Conservation (phyloP, 2,113 vertebrate species). For the Neoarius graeffei region DNA sequence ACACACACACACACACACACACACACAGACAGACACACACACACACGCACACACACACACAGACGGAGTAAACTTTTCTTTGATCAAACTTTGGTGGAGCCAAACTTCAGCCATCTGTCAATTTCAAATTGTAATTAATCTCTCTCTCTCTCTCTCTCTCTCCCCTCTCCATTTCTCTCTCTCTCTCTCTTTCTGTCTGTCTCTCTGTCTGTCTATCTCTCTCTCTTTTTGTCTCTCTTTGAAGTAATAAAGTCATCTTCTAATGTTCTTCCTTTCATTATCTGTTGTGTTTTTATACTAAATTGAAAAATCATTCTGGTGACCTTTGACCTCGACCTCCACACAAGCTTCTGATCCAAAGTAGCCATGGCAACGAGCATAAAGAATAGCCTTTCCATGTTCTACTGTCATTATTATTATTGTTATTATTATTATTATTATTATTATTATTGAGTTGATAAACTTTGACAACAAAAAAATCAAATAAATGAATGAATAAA, state of each 20-base stretch:
- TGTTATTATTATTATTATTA: not conserved
- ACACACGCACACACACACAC: conserved; percentile 20
- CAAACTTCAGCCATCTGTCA: conserved; percentile 34
- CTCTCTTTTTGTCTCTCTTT: not conserved
- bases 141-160: not conserved
- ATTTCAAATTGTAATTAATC: conserved; percentile 9
- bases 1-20: conserved; percentile 18
- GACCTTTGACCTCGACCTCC: not conserved
- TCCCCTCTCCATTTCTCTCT: not conserved
- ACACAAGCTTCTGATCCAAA: not conserved
- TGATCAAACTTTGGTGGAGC: conserved; percentile 25
- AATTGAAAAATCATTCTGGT: not conserved
- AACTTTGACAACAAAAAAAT: not conserved
- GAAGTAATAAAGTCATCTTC: no score
- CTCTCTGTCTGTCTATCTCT: not conserved
- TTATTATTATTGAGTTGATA: no score
- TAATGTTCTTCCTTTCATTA: not conserved
- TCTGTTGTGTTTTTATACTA: not conserved
- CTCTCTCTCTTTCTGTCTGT: not conserved
- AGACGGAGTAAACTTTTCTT: conserved; percentile 20
- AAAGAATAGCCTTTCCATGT: not conserved
- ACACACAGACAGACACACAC: not conserved
- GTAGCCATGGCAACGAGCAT: not conserved
- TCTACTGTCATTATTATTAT: not conserved
- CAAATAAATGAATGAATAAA: not conserved